phyloP scores from a whole-genome alignment of 1,140 invertebrate genomes.

The Adelges cooleyi region DNA sequence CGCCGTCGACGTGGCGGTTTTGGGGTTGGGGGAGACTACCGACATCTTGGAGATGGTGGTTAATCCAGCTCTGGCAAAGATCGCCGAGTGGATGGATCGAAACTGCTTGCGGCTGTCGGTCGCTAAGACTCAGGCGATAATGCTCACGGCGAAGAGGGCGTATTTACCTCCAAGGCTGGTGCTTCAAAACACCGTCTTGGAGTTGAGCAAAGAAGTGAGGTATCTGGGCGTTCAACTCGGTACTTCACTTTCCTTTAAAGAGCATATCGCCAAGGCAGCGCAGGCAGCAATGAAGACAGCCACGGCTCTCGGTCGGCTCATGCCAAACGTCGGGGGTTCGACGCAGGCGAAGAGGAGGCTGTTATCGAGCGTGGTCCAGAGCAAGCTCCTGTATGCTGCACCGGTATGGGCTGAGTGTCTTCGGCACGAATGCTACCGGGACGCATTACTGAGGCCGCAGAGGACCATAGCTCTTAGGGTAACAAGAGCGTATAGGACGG shows the following conservation, averaged over 20 bases:
- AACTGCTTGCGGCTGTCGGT: background rate
- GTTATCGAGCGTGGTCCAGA: constrained; percentile 32
- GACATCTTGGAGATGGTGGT: background rate
- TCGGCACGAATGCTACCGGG: too few relatives aligned
- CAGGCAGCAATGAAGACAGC: constrained; percentile 37
- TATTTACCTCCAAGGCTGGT: too few relatives aligned
- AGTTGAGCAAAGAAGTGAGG: background rate
- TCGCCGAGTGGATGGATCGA: background rate
- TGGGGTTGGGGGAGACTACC: background rate
- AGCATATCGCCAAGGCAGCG: background rate
- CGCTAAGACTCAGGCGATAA: background rate
- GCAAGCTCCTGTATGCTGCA: background rate
- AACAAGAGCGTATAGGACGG: background rate
- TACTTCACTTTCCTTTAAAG: background rate
- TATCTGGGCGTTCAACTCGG: background rate
- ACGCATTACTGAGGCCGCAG: background rate
- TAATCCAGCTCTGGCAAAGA: background rate
- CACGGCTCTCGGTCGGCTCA: constrained; percentile 31
- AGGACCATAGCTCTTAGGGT: background rate
- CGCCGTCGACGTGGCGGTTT: background rate
- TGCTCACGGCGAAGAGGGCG: background rate
- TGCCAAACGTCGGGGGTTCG: constrained; percentile 36
- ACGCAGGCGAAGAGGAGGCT: constrained; percentile 35
- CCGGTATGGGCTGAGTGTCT: constrained; percentile 47
- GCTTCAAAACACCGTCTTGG: background rate